Percentiles rank a stretch among this genome's conserved stretches.
Evolutionary conservation across 2,113 vertebrate genomes (phyloP).

Genomic region (Empidonax traillii): DNA sequence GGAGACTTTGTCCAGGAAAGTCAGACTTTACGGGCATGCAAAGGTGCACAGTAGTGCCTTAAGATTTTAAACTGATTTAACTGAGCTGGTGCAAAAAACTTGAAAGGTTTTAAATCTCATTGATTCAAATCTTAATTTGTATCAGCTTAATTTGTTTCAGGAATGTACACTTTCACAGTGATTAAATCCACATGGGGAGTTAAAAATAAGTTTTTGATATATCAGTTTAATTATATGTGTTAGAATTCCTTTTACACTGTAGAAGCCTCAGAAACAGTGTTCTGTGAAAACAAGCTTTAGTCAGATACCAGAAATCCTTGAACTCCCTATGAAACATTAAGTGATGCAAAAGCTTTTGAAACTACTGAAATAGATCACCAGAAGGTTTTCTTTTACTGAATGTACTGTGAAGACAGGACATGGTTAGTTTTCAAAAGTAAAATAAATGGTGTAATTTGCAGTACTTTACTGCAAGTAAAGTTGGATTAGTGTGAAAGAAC

Average conservation of each 20-base stretch:
- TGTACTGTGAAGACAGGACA: background rate
- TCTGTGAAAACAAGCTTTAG: background rate
- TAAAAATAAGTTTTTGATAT: fast-evolving
- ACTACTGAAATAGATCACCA: background rate
- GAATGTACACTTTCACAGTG: background rate
- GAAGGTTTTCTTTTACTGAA: background rate
- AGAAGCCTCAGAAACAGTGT: background rate
- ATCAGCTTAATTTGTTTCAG: background rate
- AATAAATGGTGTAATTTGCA: background rate
- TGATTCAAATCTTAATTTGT: background rate
- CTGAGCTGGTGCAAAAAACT: background rate
- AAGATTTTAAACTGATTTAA: background rate
- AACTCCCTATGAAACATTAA: background rate
- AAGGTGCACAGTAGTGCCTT: background rate
- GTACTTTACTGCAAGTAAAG: background rate
- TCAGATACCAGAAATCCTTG: background rate
- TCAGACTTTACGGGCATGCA: background rate
- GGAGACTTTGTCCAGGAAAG: background rate
- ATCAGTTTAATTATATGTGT: background rate
- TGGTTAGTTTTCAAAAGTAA: background rate
- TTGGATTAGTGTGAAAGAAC: background rate
- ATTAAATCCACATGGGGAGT: background rate
- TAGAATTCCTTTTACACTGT: background rate
- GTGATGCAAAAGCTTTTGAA: background rate
- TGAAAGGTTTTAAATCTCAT: background rate